Evolutionary conservation across 2,797 vertebrate genomes (phyloP).

Genomic region (Girardinus metallicus): DNA sequence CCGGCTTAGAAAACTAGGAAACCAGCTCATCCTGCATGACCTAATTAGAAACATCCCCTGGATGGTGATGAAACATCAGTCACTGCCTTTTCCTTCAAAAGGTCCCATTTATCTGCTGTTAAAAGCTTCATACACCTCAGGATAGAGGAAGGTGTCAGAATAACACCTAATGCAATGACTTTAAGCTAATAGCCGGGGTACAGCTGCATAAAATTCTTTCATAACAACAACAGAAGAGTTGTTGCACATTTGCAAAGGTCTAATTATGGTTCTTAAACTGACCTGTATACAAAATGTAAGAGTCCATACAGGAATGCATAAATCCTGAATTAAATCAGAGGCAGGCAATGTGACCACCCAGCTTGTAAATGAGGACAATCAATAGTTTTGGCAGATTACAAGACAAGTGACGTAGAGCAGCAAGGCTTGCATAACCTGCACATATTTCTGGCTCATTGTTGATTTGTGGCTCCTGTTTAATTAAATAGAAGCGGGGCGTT

Average conservation of each 20-base stretch:
- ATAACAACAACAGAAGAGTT: not conserved
- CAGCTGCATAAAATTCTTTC: not conserved
- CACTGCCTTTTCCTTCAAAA: constrained; percentile 41
- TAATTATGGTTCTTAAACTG: constrained; percentile 1
- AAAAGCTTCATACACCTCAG: constrained; percentile 20
- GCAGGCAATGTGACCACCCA: constrained; percentile 48
- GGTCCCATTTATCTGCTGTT: constrained; percentile 16
- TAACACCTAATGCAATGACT: constrained; percentile 10
- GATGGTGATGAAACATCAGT: constrained; percentile 40
- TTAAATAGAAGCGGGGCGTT: constrained; percentile 20
- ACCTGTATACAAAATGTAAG: constrained; percentile 2
- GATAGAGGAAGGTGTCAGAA: constrained; percentile 6
- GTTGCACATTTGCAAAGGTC: not conserved
- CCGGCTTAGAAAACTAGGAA: constrained; percentile 70
- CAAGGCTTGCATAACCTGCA: no score
- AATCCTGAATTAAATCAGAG: constrained; percentile 20
- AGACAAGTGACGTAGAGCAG: constrained; percentile 15
- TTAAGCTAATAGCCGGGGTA: not conserved
- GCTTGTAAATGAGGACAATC: constrained; percentile 51
- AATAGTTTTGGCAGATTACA: constrained; percentile 52
- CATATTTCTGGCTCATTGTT: constrained; percentile 11
- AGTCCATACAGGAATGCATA: constrained; percentile 28
- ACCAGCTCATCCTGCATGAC: constrained; percentile 70
- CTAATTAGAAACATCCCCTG: constrained; percentile 73
- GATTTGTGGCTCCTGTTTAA: constrained; percentile 21